These are phyloP conservation scores for Rhinopomastus cyanomelas DNA, from an alignment of 2,113 vertebrate genomes.

Conservation along the genomic window DNA sequence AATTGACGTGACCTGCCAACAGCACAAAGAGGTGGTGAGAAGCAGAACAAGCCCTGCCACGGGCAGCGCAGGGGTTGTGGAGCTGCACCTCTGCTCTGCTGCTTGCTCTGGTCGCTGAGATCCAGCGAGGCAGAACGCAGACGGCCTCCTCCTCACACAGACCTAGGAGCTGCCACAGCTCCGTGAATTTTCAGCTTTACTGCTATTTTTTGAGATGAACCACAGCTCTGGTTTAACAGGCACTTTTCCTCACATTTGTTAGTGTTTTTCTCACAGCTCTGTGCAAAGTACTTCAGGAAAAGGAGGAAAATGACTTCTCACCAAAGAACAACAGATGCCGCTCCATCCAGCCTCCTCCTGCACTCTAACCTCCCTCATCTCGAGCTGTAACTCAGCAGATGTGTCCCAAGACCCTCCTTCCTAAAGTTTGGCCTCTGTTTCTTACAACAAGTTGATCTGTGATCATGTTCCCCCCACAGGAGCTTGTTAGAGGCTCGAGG, in stretches of 20 bases:
- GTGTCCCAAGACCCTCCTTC: background rate
- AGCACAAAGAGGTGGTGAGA: background rate
- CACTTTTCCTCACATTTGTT: background rate
- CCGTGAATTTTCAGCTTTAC: background rate
- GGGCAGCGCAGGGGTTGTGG: background rate
- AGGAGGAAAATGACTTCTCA: background rate
- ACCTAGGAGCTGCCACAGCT: background rate
- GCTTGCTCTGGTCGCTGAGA: background rate
- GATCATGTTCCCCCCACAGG: background rate
- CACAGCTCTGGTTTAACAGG: background rate
- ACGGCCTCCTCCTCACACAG: background rate
- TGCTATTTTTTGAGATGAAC: background rate
- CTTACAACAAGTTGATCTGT: background rate
- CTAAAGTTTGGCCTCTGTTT: background rate
- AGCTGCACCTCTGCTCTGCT: background rate
- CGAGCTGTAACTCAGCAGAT: background rate
- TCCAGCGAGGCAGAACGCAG: background rate
- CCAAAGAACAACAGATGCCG: conserved; percentile 23
- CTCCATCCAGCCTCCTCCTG: background rate
- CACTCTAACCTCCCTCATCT: background rate
- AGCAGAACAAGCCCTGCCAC: background rate
- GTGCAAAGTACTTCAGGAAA: background rate
- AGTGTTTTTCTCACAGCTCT: conserved; percentile 22
- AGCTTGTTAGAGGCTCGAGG: background rate
- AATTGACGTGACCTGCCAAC: conserved; percentile 91